Conservation (phyloP, 2,113 vertebrate species). For the Hippocampus mohnikei region DNA sequence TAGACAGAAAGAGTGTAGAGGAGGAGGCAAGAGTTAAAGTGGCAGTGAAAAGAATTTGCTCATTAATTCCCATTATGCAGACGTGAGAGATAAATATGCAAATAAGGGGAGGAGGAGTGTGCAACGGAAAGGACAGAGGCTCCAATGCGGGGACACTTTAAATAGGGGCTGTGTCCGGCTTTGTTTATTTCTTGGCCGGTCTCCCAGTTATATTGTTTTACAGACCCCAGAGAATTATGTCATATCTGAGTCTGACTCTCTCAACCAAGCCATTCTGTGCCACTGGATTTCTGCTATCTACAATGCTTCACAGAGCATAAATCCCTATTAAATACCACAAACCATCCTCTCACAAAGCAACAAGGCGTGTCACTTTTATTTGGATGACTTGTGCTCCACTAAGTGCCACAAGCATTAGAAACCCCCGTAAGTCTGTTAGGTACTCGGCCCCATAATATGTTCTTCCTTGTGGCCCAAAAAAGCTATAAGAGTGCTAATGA, state of each 20-base stretch:
- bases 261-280: conserved; percentile 30
- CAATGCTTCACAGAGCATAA: conserved; percentile 23
- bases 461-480: conserved; percentile 28
- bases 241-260: conserved; percentile 28
- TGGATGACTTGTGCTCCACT: conserved; percentile 28
- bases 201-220: conserved; percentile 32
- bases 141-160: conserved; percentile 18
- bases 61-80: conserved; percentile 17
- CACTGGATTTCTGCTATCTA: conserved; percentile 34
- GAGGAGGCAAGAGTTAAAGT: conserved; percentile 7
- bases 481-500: no score
- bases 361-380: conserved; percentile 4
- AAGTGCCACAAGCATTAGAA: conserved; percentile 36
- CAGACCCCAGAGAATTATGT: conserved; percentile 34
- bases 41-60: conserved; percentile 2
- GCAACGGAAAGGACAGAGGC: not conserved
- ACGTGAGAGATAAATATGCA: conserved; percentile 19
- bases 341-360: conserved; percentile 26
- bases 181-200: conserved; percentile 31
- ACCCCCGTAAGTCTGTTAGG: conserved; percentile 30
- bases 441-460: conserved; percentile 38
- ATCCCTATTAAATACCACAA: conserved; percentile 20
- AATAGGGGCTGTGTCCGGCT: conserved; percentile 16
- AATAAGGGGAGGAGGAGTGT: conserved; percentile 18
- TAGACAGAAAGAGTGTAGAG: conserved; percentile 21